Evolutionary conservation across 2,113 vertebrate species (phyloP), one percentile per base, ranked within the genome.

Genomic region (Antennarius striatus): DNA sequence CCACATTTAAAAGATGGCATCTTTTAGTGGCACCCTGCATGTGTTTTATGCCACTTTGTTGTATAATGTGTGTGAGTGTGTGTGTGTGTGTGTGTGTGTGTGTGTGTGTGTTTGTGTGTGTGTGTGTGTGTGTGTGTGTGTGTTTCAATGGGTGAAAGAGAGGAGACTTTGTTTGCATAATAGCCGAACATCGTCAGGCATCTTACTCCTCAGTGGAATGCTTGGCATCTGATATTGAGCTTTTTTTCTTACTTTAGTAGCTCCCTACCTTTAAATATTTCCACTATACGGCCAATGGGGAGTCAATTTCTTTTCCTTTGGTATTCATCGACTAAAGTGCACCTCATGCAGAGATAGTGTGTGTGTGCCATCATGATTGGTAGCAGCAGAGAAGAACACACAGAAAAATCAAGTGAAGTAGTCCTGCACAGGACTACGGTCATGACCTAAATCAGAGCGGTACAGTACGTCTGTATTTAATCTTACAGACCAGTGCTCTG

Each of bases 381-480:
- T 56, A 30, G 61, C 28, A 48, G 40, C 56, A 51, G 7, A 50
- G 57, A 16, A 40, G 56, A 66, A 52, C 43, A 17, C 29, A 56
- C 68, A 62, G 48, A 14, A 32, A 63, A 58, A 58, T 56, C 51
- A 46, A 17, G 14, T 61, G 0, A 56, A 59, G 60, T 49, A 45
- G 48, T 17, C 50, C 43, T 13, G 30, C n/a, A 7, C 48, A 63
- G 30, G 30, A 36, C 52, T 65, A 1, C 63, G 58, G 67, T 46
- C 43, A 29, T 60, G 56, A 66, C 67, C 61, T 47, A 51, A 51
- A 69, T 64, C 50, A 40, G 59, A 65, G 55, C 22, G 56, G 11
- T 52, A 52, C 57, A 45, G 16, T 39, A 45, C 55, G 22, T 57
- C 58, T 40, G 52, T 11, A 49, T 69, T 36, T 60, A 56, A 62